phyloP scores from a whole-genome alignment of 2,888 invertebrate species.

The Sinhomidia bicolor region DNA sequence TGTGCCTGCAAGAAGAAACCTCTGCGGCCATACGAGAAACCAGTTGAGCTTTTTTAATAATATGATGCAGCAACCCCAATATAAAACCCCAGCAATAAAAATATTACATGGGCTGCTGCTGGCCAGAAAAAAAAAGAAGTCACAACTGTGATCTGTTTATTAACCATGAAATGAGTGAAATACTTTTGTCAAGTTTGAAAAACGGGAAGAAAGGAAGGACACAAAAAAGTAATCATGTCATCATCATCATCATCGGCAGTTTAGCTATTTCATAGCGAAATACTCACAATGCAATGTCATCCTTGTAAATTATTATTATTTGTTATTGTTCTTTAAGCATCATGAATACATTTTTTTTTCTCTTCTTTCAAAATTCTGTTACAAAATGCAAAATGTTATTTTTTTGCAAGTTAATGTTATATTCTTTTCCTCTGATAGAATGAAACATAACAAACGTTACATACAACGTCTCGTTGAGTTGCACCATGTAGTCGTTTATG shows the following conservation, averaged over 20 bases:
- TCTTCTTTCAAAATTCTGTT: neutral
- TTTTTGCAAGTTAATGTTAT: neutral
- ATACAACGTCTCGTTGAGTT: too few species aligned
- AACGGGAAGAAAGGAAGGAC: too few species aligned
- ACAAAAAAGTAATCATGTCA: neutral
- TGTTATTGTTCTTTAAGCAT: too few species aligned
- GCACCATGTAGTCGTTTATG: too few species aligned
- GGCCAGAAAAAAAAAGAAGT: neutral
- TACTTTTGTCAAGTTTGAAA: too few species aligned
- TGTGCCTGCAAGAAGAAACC: slow-evolving; percentile 8
- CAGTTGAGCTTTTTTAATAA: slow-evolving; percentile 28
- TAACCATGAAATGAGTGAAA: neutral
- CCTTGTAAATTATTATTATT: neutral
- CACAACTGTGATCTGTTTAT: too few species aligned
- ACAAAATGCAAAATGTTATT: too few species aligned
- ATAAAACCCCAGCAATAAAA: neutral
- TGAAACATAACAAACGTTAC: too few species aligned
- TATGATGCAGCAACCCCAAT: neutral
- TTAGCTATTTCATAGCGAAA: too few species aligned
- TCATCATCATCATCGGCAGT: too few species aligned
- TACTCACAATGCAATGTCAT: neutral
- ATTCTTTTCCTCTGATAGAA: neutral
- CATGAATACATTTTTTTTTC: too few species aligned
- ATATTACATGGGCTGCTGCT: neutral
- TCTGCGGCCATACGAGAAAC: slow-evolving; percentile 19